Evolutionary conservation across 2,888 invertebrate species (phyloP), one percentile per base, ranked within the genome.

Genomic region (Galeruca laticollis): DNA sequence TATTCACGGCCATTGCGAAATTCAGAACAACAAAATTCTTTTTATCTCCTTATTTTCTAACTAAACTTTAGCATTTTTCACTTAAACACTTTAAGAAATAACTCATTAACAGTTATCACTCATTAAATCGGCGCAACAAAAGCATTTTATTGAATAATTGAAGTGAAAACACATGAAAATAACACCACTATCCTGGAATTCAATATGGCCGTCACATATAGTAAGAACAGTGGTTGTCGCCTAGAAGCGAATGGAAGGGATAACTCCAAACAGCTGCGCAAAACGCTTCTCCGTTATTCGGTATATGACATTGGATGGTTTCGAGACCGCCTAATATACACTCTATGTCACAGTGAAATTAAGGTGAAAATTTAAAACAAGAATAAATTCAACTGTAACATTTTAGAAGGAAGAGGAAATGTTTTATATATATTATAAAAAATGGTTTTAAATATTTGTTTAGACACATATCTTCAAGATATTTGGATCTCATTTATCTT

Each of bases 181-280:
- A 74, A 82, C 82, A 82, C 82, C 83, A 83, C 83, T 76, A 78
- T 83, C 82, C 82, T 57, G 74, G 73, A 76, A 81, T 82, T 81
- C 83, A 85, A 83, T 79, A 85, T 85, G 85, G 85, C 85, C 80
- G 83, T 77, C 80, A 71, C 69, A 51, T 49, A 60, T 60, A 49
- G 51, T 59, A 15, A 10, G 15, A 51, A 51, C 73, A 71, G 73
- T n/a, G n/a, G n/a, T 73, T 73, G 75, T 74, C 70, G 63, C 59
- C 51, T 52, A 37, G 61, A 54, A 68, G 62, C 60, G 59, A 72
- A 76, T 73, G 71, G 73, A 59, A 67, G 72, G 75, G 75, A 68
- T 49, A 60, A 63, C 64, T 57, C 47, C 20, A 66, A 66, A 40
- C 56, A 69, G 73, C 71, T 77, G 77, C 75, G 77, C 77, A 63